Percentiles rank a stretch among this genome's conserved stretches.
phyloP scores from a whole-genome alignment of 1,140 invertebrate genomes.

The Bradysia coprophila region DNA sequence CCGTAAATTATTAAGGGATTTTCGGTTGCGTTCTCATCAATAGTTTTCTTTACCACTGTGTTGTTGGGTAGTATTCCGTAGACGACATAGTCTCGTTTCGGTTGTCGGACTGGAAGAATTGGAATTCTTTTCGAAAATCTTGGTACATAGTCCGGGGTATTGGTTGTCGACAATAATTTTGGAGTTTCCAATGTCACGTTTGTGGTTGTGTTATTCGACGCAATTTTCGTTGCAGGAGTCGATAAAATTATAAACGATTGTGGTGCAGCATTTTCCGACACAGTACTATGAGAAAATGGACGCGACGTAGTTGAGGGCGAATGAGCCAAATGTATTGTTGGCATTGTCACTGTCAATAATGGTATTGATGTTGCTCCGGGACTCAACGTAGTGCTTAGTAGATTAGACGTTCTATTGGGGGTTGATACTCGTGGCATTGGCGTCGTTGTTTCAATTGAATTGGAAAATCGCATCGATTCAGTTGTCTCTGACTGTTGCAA shows the following conservation, averaged over 20 bases:
- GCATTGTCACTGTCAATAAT: background rate
- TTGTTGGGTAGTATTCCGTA: constrained; percentile 55
- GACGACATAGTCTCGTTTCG: constrained; percentile 43
- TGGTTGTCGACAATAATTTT: background rate
- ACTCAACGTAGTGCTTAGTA: too few relatives aligned
- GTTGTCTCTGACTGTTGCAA: background rate
- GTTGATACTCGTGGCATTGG: too few relatives aligned
- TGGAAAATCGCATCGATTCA: background rate
- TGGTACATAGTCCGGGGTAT: background rate
- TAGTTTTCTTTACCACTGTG: constrained; percentile 50
- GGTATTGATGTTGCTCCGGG: background rate
- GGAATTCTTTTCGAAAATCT: constrained; percentile 3
- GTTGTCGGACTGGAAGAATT: constrained; percentile 12
- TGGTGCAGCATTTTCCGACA: too few relatives aligned
- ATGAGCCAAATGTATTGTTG: too few relatives aligned
- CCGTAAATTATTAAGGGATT: constrained; percentile 50
- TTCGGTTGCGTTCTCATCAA: constrained; percentile 25
- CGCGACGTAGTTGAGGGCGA: too few relatives aligned
- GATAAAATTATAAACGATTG: too few relatives aligned
- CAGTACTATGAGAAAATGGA: too few relatives aligned
- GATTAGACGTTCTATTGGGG: too few relatives aligned
- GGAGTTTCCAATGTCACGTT: background rate
- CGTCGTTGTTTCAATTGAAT: background rate
- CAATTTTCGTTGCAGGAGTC: too few relatives aligned
- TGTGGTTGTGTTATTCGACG: too few relatives aligned